phyloP scores from a whole-genome alignment of 2,888 invertebrate genomes.

The Callosobruchus maculatus region DNA sequence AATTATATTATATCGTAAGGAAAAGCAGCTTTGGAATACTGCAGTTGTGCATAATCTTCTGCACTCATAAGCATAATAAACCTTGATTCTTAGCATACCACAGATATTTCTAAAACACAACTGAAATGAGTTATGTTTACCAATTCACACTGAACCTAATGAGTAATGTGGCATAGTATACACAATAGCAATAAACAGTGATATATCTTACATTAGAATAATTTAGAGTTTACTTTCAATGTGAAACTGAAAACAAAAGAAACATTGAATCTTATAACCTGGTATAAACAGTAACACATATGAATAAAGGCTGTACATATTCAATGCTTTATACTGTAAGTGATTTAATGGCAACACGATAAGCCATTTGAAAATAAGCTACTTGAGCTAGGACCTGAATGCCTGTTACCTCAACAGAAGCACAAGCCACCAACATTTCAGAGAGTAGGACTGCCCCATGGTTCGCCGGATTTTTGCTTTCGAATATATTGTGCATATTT shows the following conservation, averaged over 20 bases:
- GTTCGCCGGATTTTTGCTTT: constrained; percentile 35
- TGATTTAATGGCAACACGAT: not conserved
- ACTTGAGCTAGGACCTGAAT: not conserved
- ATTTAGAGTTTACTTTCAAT: not conserved
- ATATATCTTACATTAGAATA: not conserved
- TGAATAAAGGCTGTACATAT: not conserved
- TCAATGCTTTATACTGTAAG: not conserved
- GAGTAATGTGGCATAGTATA: not conserved
- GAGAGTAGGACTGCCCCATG: constrained; percentile 40
- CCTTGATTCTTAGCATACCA: too few relatives aligned
- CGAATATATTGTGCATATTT: constrained; percentile 45
- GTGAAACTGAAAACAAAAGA: not conserved
- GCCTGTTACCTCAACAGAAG: constrained; percentile 41
- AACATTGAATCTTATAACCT: not conserved
- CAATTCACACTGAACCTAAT: not conserved
- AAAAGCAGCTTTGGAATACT: too few relatives aligned
- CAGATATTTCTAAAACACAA: not conserved
- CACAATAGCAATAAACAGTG: not conserved
- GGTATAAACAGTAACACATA: not conserved
- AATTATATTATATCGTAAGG: too few relatives aligned
- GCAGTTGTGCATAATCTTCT: too few relatives aligned
- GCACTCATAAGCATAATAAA: too few relatives aligned
- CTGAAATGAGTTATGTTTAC: not conserved
- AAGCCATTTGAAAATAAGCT: constrained; percentile 5
- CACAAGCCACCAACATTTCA: constrained; percentile 48